Base-by-base conservation (phyloP, 1,140 invertebrate species). In the Leptopilina boulardi region DNA sequence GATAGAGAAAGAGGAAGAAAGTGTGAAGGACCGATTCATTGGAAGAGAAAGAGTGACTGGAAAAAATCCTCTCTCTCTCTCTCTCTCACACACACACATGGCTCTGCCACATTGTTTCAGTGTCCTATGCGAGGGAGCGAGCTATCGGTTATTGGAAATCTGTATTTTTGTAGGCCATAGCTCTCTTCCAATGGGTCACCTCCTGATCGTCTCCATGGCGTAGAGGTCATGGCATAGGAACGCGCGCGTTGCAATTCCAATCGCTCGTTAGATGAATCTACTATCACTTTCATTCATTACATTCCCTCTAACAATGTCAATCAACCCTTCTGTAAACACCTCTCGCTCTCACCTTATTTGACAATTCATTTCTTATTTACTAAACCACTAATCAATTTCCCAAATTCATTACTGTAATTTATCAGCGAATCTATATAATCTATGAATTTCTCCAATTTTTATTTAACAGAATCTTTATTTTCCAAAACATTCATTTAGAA, bases 121-220 rank as follows among this genome's bases (percentile, higher is more conserved):
- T 84, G 73, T 87, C 72, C 78, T 76, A 75, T 59, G 42, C 41
- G 76, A 74, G 80, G 79, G 77, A 75, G 73, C n/a, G n/a, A 74
- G 54, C 78, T 88, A 89, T 89, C 87, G 87, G 87, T 88, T 89
- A 89, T 89, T 88, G 88, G 88, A 88, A 88, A 89, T 88, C 86
- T 89, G 83, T 89, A 89, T 88, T 89, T 89, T 89, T 89, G 82
- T 88, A 88, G 88, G 87, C 77, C 87, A 88, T 83, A 84, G 79
- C 81, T 82, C 78, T 82, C 78, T 82, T 83, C 73, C 84, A 86
- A 83, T 83, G 78, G 86, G 86, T 87, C 85, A 66, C 59, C 59
- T 66, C 59, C 23, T 66, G 59, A 66, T 66, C 59, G 51, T 59
- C 30, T 74, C 59, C 13, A 66, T 66, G 21, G n/a, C 21, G 59